Conservation (phyloP, 2,797 vertebrate genomes). For the Microctenopoma stevenorrisi region DNA sequence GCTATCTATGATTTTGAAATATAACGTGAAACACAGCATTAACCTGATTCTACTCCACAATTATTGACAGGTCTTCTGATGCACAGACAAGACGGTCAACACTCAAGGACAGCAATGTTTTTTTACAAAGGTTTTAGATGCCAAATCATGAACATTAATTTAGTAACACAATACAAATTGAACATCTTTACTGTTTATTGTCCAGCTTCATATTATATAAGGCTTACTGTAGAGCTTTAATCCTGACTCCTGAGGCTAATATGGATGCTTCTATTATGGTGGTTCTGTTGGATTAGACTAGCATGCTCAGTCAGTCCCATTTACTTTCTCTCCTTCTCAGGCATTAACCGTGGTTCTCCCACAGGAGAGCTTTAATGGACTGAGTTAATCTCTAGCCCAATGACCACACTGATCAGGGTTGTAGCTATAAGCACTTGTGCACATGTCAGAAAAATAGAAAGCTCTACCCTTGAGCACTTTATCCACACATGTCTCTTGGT, state of each 20-base stretch:
- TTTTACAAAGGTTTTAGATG: neutral
- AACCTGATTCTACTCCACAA: neutral
- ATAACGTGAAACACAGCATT: neutral
- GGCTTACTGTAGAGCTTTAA: conserved; percentile 2
- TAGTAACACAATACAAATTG: no score
- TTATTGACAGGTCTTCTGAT: neutral
- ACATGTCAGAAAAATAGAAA: conserved; percentile 50
- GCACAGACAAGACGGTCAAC: neutral
- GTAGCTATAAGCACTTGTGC: conserved; percentile 30
- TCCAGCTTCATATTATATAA: neutral
- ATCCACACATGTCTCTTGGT: conserved; percentile 6
- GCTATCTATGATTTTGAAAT: conserved; percentile 2
- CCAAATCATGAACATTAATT: neutral
- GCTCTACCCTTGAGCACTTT: conserved; percentile 26
- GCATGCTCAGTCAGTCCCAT: conserved; percentile 26
- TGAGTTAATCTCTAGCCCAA: conserved; percentile 50
- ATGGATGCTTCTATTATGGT: conserved; percentile 21
- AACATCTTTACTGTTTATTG: neutral
- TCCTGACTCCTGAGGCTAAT: conserved; percentile 28
- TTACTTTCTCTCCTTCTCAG: conserved; percentile 53
- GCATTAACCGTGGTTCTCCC: conserved; percentile 54
- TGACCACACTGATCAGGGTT: conserved; percentile 32
- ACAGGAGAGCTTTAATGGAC: conserved; percentile 64
- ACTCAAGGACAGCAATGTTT: neutral
- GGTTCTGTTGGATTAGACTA: conserved; percentile 47